phyloP scores from a whole-genome alignment of 2,888 invertebrate genomes.

The Eudasyphora cyanicolor region DNA sequence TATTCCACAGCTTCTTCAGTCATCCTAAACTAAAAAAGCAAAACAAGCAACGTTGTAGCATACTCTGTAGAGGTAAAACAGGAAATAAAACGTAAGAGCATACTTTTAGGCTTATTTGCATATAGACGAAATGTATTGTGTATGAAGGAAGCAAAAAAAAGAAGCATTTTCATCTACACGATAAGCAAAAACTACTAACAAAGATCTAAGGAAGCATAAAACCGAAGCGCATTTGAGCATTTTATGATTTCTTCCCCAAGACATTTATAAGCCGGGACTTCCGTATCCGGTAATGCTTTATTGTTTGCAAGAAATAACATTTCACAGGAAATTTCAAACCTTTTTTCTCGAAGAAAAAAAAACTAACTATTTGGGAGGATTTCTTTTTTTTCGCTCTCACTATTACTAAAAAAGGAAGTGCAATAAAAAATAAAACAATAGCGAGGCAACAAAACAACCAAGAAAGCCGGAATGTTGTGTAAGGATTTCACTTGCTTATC shows the following conservation, averaged over 20 bases:
- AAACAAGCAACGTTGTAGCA: slow-evolving; percentile 5
- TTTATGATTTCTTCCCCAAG: not conserved
- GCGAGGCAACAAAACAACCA: not conserved
- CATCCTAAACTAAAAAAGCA: not conserved
- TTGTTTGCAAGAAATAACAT: not conserved
- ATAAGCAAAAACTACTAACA: slow-evolving; percentile 4
- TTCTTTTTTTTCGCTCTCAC: not conserved
- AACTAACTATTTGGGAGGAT: not conserved
- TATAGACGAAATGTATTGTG: slow-evolving; percentile 13
- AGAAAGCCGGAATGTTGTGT: not conserved
- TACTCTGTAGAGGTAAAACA: slow-evolving; percentile 2
- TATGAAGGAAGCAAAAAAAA: not conserved
- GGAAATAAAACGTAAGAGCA: not conserved
- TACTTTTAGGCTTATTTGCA: slow-evolving; percentile 32
- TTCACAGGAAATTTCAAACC: not conserved
- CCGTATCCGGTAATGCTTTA: not conserved
- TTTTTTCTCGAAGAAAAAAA: too few relatives aligned
- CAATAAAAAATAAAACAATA: not conserved
- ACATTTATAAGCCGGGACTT: not conserved
- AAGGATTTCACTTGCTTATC: not conserved
- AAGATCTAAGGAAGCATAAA: not conserved
- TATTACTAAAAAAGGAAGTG: not conserved
- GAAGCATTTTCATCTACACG: not conserved
- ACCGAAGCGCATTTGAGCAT: not conserved
- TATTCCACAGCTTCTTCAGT: not conserved